Percentiles rank a stretch among this genome's conserved stretches.
These are phyloP conservation scores for Lamprologus speciosus DNA, from an alignment of 2,113 vertebrate genomes.

Conservation along the genomic window DNA sequence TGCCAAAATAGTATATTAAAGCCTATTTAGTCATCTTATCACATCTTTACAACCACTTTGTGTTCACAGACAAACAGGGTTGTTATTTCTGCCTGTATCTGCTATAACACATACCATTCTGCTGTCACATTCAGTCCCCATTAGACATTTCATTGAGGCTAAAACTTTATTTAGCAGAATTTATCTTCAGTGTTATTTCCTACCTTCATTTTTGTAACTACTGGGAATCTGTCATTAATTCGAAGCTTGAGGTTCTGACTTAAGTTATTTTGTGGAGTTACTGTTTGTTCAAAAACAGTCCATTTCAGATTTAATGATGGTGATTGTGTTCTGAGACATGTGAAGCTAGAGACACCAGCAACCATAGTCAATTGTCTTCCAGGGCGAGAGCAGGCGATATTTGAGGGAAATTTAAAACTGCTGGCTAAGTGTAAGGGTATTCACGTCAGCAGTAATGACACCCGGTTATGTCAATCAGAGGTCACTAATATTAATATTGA, in stretches of 20 bases:
- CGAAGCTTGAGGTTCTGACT: neutral
- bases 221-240: neutral
- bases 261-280: neutral
- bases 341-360: neutral
- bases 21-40: neutral
- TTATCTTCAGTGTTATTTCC: neutral
- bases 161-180: neutral
- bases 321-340: neutral
- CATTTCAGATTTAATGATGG: neutral
- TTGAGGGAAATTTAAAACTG: neutral
- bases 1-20: neutral
- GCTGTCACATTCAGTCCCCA: neutral
- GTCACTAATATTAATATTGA: neutral
- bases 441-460: neutral
- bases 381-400: neutral
- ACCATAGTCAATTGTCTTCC: neutral
- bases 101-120: neutral
- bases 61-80: neutral
- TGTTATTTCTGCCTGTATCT: neutral
- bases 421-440: neutral
- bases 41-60: neutral
- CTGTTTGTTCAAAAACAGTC: neutral
- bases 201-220: neutral
- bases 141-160: neutral
- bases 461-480: neutral